These are phyloP conservation scores for Gymnothorax javanicus DNA, from an alignment of 2,797 vertebrate genomes.

Conservation along the genomic window DNA sequence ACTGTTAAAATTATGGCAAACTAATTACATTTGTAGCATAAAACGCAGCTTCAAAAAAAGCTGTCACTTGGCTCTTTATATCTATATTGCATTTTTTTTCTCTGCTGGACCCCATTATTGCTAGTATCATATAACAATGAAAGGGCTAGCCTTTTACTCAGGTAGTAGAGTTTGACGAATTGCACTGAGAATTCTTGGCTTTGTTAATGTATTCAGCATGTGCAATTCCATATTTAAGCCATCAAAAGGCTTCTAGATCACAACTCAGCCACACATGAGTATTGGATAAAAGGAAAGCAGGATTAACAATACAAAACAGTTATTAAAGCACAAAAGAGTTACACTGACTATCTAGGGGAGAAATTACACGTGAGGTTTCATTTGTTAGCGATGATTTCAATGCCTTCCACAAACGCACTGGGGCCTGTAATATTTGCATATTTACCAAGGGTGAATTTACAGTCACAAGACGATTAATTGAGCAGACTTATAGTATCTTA, in stretches of 20 bases:
- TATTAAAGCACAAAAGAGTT: constrained; percentile 5
- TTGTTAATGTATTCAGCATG: constrained; percentile 70
- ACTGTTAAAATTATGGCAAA: not conserved
- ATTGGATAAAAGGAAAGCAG: constrained; percentile 22
- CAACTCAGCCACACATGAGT: constrained; percentile 16
- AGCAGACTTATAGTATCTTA: not conserved
- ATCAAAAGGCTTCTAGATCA: constrained; percentile 72
- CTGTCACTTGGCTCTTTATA: not conserved
- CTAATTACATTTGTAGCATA: not conserved
- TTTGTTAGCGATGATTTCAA: not conserved
- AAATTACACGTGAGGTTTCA: constrained; percentile 6
- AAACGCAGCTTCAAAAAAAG: not conserved
- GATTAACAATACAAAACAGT: constrained; percentile 22
- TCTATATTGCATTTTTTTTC: not conserved
- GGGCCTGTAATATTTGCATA: not conserved
- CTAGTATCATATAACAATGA: constrained; percentile 62
- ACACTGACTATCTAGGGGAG: constrained; percentile 21
- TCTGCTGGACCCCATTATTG: constrained; percentile 59
- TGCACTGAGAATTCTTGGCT: constrained; percentile 66
- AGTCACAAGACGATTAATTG: constrained; percentile 14
- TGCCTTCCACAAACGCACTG: constrained; percentile 8
- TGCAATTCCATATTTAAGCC: constrained; percentile 68
- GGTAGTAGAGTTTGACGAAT: constrained; percentile 63
- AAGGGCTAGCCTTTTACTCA: constrained; percentile 67
- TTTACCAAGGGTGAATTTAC: not conserved